Base-by-base conservation (phyloP, 1,140 invertebrate species). In the Bombus picipes region DNA sequence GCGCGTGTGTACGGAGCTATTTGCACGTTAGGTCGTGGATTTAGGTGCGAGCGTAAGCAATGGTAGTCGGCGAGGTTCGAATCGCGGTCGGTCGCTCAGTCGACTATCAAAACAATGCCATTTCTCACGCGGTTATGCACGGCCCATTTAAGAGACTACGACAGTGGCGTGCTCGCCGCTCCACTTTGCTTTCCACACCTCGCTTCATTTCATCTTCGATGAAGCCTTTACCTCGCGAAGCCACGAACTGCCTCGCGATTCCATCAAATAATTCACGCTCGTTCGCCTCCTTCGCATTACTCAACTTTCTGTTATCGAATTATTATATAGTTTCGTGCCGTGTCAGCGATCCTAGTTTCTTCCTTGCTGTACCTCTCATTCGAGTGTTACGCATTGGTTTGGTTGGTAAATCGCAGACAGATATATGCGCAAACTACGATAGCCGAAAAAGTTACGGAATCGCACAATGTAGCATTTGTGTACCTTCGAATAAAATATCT, bases 51-150 rank as follows among this genome's bases (percentile, higher is more conserved):
- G 47, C n/a, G 66, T 79, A 80, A 80, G 68, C 83, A 65, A 47
- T 41, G 53, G 25, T 37, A 86, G 34, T 74, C 72, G 39, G 53
- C 47, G 59, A 79, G 62, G 34, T 70, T 80, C 59, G 82, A 79
- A 53, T 84, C 81, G 57, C 74, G 62, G 53, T 53, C 68, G 82
- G 53, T 83, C 59, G 76, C 90, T 91, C 84, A 85, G 87, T 81
- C 77, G 88, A 91, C 92, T 94, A 93, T 94, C 93, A 94, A 94
- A 94, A 94, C 93, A 94, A 89, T 89, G 89, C 90, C 91, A 92
- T 94, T 93, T 92, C 91, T 94, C 93, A 94, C 84, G 84, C 77
- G 86, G 90, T 94, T 94, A 93, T 93, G 85, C 89, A 87, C 92
- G 91, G 91, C 83, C 92, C 93, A 94, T 94, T 94, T 93, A 93